phyloP scores from a whole-genome alignment of 2,888 invertebrate species.

The Blera fallax region DNA sequence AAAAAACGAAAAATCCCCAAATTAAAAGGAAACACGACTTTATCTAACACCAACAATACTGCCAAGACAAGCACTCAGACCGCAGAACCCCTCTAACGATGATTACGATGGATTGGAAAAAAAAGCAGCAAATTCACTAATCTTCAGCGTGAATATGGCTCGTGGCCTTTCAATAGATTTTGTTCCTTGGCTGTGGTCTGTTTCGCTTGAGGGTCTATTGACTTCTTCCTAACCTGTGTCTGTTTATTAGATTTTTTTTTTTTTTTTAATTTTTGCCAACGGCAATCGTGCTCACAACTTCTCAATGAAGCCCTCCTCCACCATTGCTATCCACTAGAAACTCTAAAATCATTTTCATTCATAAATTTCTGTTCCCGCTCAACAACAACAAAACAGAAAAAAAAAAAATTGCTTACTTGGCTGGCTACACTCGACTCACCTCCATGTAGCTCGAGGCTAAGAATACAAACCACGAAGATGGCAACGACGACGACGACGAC shows the following conservation, averaged over 20 bases:
- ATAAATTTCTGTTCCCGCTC: slow-evolving; percentile 35
- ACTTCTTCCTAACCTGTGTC: slow-evolving; percentile 42
- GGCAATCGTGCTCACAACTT: slow-evolving; percentile 50
- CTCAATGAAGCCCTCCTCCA: slow-evolving; percentile 49
- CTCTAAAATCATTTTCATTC: slow-evolving; percentile 55
- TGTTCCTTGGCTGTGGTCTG: background rate
- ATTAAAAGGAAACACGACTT: slow-evolving; percentile 6
- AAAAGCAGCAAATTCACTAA: background rate
- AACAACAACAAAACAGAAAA: background rate
- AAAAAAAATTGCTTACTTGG: slow-evolving; percentile 10
- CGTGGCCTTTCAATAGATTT: slow-evolving; percentile 40
- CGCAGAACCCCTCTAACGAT: slow-evolving; percentile 2
- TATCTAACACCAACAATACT: background rate
- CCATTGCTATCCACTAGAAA: slow-evolving; percentile 4
- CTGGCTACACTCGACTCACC: slow-evolving; percentile 15
- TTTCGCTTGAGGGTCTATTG: slow-evolving; percentile 55
- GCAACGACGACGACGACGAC: background rate
- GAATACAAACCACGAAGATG: background rate
- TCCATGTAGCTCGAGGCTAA: slow-evolving; percentile 21
- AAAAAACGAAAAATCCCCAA: background rate
- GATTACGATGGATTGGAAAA: background rate
- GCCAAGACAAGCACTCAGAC: background rate
- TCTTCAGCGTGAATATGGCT: slow-evolving; percentile 37
- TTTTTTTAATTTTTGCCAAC: slow-evolving; percentile 14
- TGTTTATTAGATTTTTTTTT: slow-evolving; percentile 3